Conservation (phyloP, 92 coral and sea anemone species). For the Galaxea fascicularis region DNA sequence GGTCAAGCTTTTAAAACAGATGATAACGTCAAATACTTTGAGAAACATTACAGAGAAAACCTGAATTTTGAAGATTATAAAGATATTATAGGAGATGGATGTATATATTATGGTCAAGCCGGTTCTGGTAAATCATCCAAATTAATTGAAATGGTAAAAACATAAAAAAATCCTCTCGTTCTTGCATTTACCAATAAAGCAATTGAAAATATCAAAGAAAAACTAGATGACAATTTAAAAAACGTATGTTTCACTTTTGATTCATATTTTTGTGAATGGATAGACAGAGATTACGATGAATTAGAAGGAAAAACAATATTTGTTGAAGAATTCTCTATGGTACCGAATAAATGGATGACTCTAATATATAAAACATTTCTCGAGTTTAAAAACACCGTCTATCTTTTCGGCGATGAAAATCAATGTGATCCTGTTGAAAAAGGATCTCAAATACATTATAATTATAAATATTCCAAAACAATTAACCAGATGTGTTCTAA, state of each 20-base stretch:
- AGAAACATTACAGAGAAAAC: no score
- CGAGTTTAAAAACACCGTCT: conserved; percentile 12
- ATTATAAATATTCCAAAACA: conserved; percentile 27
- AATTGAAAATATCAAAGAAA: conserved; percentile 4
- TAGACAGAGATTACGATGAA: background rate
- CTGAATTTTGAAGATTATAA: conserved; percentile 39
- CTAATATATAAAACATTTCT: conserved; percentile 27
- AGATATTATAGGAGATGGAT: background rate
- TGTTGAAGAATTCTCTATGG: no score
- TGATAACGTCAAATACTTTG: conserved; percentile 18
- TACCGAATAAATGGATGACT: conserved; percentile 58
- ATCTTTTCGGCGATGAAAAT: conserved; percentile 44
- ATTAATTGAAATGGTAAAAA: conserved; percentile 6
- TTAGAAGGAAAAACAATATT: conserved; percentile 20
- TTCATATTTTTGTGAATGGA: conserved; percentile 44
- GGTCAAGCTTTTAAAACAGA: conserved; percentile 36
- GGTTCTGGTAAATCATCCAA: conserved; percentile 35
- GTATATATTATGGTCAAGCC: conserved; percentile 15
- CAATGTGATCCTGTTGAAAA: conserved; percentile 53
- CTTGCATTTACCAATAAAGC: conserved; percentile 40
- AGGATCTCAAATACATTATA: no score
- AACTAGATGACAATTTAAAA: no score
- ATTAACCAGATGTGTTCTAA: conserved; percentile 47
- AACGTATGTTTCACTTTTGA: conserved; percentile 53
- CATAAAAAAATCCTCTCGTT: background rate